Conservation (phyloP, 2,888 invertebrate genomes). For the Drosophila seclusa region DNA sequence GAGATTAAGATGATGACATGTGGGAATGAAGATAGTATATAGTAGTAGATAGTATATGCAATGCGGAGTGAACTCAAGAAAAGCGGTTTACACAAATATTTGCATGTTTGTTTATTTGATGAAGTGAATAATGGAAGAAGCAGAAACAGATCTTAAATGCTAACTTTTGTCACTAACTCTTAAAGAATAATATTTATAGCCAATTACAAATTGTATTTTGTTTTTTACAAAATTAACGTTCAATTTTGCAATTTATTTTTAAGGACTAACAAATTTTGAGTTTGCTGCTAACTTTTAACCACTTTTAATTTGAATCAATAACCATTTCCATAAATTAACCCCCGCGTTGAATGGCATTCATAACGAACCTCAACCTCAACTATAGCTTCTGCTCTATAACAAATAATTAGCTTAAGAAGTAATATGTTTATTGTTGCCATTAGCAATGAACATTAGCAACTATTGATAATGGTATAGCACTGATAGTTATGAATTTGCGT, state of each 20-base stretch:
- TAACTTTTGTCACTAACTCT: neutral
- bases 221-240: neutral
- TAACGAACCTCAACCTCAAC: neutral
- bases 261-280: neutral
- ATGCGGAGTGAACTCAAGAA: constrained; percentile 45
- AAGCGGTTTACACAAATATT: constrained; percentile 44
- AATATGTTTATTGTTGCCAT: neutral
- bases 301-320: neutral
- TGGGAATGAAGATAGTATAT: neutral
- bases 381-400: neutral
- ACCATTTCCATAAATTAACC: neutral
- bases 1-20: constrained; percentile 28
- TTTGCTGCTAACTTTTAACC: neutral
- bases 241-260: neutral
- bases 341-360: neutral
- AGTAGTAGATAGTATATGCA: constrained; percentile 21
- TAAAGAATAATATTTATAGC: neutral
- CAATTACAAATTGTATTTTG: neutral
- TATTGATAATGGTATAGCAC: neutral
- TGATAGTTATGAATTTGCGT: neutral
- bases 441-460: neutral
- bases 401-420: neutral
- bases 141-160: constrained; percentile 2
- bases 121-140: constrained; percentile 18
- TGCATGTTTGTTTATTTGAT: constrained; percentile 13